phyloP scores from a whole-genome alignment of 2,113 vertebrate species.

The Percina caprodes region DNA sequence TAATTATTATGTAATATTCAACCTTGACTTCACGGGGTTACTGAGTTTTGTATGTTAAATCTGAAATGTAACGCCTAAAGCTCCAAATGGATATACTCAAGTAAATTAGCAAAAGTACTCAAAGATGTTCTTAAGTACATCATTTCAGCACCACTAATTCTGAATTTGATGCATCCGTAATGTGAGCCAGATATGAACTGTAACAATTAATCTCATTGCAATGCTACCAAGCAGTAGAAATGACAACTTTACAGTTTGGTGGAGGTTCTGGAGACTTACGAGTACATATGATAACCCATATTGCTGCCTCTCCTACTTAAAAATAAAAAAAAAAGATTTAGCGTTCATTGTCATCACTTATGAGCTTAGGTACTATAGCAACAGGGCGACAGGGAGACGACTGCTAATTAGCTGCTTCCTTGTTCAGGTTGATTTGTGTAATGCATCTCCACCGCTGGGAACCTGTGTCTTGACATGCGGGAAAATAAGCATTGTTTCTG shows the following conservation, averaged over 20 bases:
- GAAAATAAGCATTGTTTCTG: conserved; percentile 8
- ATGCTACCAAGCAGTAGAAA: background rate
- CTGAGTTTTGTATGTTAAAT: background rate
- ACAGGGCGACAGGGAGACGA: conserved; percentile 47
- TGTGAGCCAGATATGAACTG: background rate
- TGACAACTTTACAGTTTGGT: background rate
- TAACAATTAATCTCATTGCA: background rate
- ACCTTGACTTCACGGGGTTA: background rate
- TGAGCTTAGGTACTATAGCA: conserved; percentile 65
- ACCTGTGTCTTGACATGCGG: conserved; percentile 8
- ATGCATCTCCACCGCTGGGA: conserved; percentile 15
- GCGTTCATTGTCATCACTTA: conserved; percentile 25
- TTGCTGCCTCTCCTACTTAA: background rate
- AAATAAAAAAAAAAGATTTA: conserved; percentile 41
- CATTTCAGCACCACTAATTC: background rate
- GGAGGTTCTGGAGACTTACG: background rate
- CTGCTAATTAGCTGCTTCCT: conserved; percentile 62
- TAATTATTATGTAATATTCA: background rate
- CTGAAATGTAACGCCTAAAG: background rate
- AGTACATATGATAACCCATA: background rate
- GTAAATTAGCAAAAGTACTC: background rate
- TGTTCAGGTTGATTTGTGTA: conserved; percentile 43
- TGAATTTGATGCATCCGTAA: background rate
- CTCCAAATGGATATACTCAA: too few relatives aligned
- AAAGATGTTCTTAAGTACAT: background rate